Base-by-base conservation (phyloP, 2,888 invertebrate genomes). In the Branchellion lobata region DNA sequence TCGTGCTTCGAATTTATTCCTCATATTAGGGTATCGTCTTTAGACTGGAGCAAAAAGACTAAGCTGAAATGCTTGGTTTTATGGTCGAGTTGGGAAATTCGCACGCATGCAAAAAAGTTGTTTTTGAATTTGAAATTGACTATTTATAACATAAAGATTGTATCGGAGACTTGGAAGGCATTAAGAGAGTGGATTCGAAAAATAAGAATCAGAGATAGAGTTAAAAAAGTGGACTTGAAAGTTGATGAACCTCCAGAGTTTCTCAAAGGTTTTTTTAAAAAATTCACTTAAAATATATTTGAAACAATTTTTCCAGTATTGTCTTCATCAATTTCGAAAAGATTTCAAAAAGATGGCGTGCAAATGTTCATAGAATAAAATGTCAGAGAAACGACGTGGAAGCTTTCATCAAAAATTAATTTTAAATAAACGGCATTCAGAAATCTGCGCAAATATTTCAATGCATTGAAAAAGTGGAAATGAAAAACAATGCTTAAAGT, bases 61-160 rank as follows among this genome's bases (percentile, higher is more conserved):
- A 57, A 57, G 61, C 61, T 24, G n/a, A 57, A n/a, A 57, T 57
- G 8, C n/a, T n/a, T n/a, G 61, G 61, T 57, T 57, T 57, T 57
- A 57, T 57, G 61, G 61, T 3, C 61, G n/a, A 57, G 5, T 5
- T 57, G 61, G 61, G 61, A 57, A 57, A 57, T 57, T 57, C 21
- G 61, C 8, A 57, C 61, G 61, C 61, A 5, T 24, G n/a, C 61
- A 57, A 57, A 47, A 47, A 57, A 18, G 61, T 57, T 57, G 3
- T 57, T 57, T n/a, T 24, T 5, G 61, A 57, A 57, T 57, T 57
- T 57, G 14, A 5, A 57, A 57, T 57, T 57, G 61, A n/a, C 61
- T 57, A 57, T 57, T 57, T 57, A 57, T 57, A 57, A 18, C 61
- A 18, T 57, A 18, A n/a, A 57, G 61, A 57, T 57, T 57, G 5